Evolutionary conservation across 2,113 vertebrate genomes (phyloP).

Genomic region (Nycticryphes semicollaris): DNA sequence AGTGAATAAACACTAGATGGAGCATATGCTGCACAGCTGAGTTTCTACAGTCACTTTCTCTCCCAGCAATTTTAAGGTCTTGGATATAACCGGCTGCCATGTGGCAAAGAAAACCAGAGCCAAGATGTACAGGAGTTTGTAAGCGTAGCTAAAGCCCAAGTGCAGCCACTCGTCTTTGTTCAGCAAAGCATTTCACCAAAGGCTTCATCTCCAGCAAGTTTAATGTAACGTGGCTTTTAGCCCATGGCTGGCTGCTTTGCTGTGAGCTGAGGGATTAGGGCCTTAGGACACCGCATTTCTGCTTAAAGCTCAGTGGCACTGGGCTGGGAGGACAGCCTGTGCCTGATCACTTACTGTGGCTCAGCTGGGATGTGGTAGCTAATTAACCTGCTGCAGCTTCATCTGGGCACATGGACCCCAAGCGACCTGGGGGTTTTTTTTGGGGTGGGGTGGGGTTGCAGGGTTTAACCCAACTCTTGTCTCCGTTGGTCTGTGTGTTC

Average conservation of each 20-base stretch:
- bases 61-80: background rate
- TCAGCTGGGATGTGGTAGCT: background rate
- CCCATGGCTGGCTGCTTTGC: background rate
- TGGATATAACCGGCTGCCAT: background rate
- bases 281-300: background rate
- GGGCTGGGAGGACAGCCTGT: background rate
- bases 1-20: constrained; percentile 61
- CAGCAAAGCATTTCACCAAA: constrained; percentile 11
- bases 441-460: fast-evolving
- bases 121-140: background rate
- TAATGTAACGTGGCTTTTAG: background rate
- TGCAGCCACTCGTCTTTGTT: background rate
- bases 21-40: constrained; percentile 11
- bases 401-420: background rate
- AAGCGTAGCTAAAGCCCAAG: background rate
- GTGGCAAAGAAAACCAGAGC: constrained; percentile 12
- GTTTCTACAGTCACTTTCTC: background rate
- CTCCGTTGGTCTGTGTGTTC: background rate
- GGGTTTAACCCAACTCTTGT: background rate
- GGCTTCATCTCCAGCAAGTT: background rate
- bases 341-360: background rate
- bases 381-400: background rate
- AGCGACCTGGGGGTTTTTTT: background rate
- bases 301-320: background rate
- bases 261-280: background rate